Evolutionary conservation across 2,888 invertebrate species (phyloP).

Genomic region (Eristalis pertinax): DNA sequence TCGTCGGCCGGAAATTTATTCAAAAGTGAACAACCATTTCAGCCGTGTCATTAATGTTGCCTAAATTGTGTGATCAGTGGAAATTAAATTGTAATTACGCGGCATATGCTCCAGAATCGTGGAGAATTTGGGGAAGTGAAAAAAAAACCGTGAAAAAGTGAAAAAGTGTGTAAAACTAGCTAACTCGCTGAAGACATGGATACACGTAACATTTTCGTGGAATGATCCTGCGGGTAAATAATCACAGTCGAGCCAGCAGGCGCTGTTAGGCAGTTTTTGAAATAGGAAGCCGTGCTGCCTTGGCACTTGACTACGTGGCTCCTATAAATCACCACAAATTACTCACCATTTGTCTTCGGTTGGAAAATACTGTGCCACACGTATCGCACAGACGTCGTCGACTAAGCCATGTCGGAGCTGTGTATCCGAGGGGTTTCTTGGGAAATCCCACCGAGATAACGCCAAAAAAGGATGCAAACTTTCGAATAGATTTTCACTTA

Average conservation of each 20-base stretch:
- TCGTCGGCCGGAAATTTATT: slow-evolving; percentile 44
- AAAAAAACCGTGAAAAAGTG: slow-evolving; percentile 1
- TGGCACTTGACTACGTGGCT: slow-evolving; percentile 50
- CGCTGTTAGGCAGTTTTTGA: neutral
- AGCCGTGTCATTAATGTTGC: slow-evolving; percentile 45
- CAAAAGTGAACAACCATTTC: slow-evolving; percentile 56
- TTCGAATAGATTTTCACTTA: slow-evolving; percentile 64
- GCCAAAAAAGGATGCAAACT: slow-evolving; percentile 40
- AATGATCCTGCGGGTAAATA: slow-evolving; percentile 45
- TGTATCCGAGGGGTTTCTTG: slow-evolving; percentile 4
- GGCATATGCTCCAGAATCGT: neutral
- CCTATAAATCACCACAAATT: slow-evolving; percentile 64
- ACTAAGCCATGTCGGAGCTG: neutral
- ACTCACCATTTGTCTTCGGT: slow-evolving; percentile 67
- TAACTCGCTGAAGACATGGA: neutral
- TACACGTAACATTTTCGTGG: slow-evolving; percentile 13
- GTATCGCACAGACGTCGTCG: neutral
- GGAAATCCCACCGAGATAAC: slow-evolving; percentile 6
- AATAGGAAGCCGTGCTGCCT: slow-evolving; percentile 6
- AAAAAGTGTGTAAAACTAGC: neutral
- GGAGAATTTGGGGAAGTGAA: neutral
- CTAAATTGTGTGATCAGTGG: slow-evolving; percentile 50
- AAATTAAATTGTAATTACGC: slow-evolving; percentile 58
- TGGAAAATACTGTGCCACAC: slow-evolving; percentile 17
- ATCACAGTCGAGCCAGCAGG: neutral